Conservation (phyloP, 2,113 vertebrate genomes). For the Himantopus leucocephalus region DNA sequence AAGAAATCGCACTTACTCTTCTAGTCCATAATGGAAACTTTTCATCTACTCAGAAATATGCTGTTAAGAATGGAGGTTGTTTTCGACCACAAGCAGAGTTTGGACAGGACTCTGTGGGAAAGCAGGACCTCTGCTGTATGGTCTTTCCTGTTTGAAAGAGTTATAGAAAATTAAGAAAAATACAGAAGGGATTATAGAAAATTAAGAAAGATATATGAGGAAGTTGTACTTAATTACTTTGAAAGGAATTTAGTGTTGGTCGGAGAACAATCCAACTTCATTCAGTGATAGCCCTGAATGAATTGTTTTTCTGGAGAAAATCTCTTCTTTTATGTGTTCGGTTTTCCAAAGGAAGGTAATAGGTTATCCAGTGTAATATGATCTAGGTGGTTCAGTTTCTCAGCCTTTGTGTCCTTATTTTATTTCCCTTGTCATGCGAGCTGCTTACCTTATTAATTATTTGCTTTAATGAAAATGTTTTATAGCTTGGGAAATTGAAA, state of each 20-base stretch:
- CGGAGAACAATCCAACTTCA: not conserved
- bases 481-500: not conserved
- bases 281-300: not conserved
- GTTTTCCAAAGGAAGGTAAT: not conserved
- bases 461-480: not conserved
- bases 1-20: not conserved
- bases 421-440: not conserved
- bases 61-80: not conserved
- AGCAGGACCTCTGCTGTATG: not conserved
- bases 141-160: not conserved
- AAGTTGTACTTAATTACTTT: not conserved
- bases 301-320: not conserved
- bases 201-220: not conserved
- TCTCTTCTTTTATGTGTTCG: accelerated
- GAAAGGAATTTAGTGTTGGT: not conserved
- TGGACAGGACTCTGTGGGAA: not conserved
- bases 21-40: not conserved
- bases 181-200: not conserved
- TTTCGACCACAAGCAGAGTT: not conserved
- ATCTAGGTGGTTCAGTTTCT: not conserved
- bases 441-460: not conserved
- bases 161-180: not conserved
- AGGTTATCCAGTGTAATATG: not conserved
- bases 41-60: not conserved
- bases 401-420: not conserved